Evolutionary conservation across 2,888 invertebrate genomes (phyloP), one percentile per base, ranked within the genome.

Genomic region (Antheraea assamensis): DNA sequence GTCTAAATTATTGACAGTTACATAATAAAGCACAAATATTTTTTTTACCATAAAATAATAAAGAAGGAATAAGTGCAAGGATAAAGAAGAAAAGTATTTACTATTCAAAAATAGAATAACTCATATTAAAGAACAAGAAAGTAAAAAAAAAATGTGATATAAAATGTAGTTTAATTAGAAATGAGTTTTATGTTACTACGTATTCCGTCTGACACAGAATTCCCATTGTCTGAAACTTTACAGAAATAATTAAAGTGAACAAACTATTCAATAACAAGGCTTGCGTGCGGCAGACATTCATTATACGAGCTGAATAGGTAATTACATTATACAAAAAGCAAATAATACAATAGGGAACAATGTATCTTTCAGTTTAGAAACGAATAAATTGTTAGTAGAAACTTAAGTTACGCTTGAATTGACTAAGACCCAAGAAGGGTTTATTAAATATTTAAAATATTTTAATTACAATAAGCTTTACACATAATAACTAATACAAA

Each of bases 281-380:
- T 71, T 47, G 49, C 71, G 73, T 71, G 71, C 49, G 71, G 61
- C 35, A 49, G 64, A 64, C 71, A 73, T 70, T 49, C 49, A 73
- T 73, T 73, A 47, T 42, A 71, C 4, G 30, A 42, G 71, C 52
- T 68, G 68, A 68, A 68, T 68, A 35, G 35, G 21, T 35, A 35
- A 68, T 30, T 71, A 52, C 7, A 49, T 52, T 71, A 71, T 19
- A 52, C 71, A 55, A 52, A 71, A 71, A 30, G n/a, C 30, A 55
- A 21, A 71, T 30, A 71, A 30, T 58, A 58, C 31, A 30, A 30
- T 68, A 64, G 61, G 30, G 61, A 64, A 30, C 61, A 64, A 64
- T 64, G 30, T 61, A 61, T 27, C 24, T n/a, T 61, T 64, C 61
- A 64, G 17, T 30, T 15, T 3, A 64, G 17, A 30, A 64, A 64